A percentile compares a stretch with the other conserved stretches of the same genome.
phyloP scores from a whole-genome alignment of 2,888 invertebrate species.

The Thyatira batis region DNA sequence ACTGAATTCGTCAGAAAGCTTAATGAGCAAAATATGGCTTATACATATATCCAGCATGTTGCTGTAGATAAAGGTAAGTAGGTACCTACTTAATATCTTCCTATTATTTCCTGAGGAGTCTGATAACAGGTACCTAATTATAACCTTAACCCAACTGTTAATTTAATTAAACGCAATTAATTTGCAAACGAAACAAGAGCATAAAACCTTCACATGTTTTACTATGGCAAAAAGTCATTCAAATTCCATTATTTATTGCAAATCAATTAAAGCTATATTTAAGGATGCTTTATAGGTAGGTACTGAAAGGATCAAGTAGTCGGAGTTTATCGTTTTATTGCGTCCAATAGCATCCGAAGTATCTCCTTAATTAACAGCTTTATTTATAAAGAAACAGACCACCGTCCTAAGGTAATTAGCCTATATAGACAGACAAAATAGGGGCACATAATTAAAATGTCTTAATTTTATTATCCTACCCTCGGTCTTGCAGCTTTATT shows the following conservation, averaged over 20 bases:
- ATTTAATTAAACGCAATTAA: neutral
- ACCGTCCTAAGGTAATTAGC: conserved; percentile 65
- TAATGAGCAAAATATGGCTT: too few species aligned
- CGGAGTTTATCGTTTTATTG: conserved; percentile 69
- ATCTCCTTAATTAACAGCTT: conserved; percentile 73
- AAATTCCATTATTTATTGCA: conserved; percentile 46
- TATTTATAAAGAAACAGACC: conserved; percentile 76
- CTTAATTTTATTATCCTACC: conserved; percentile 74
- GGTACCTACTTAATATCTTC: too few species aligned
- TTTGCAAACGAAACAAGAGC: conserved; percentile 17
- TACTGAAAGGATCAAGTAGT: conserved; percentile 64
- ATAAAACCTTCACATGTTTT: conserved; percentile 24
- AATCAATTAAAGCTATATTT: conserved; percentile 57
- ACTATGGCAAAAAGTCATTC: conserved; percentile 35
- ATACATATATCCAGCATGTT: too few species aligned
- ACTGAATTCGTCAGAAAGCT: too few species aligned
- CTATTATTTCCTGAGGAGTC: too few species aligned
- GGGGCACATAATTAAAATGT: conserved; percentile 78
- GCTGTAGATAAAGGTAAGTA: too few species aligned
- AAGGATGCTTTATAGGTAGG: conserved; percentile 49
- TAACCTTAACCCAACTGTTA: too few species aligned
- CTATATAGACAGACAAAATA: conserved; percentile 72
- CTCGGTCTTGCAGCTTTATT: conserved; percentile 59
- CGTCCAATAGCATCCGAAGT: conserved; percentile 63
- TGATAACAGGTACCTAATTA: too few species aligned